Base-by-base conservation (phyloP, 2,113 vertebrate species). In the Dasyurus viverrinus region DNA sequence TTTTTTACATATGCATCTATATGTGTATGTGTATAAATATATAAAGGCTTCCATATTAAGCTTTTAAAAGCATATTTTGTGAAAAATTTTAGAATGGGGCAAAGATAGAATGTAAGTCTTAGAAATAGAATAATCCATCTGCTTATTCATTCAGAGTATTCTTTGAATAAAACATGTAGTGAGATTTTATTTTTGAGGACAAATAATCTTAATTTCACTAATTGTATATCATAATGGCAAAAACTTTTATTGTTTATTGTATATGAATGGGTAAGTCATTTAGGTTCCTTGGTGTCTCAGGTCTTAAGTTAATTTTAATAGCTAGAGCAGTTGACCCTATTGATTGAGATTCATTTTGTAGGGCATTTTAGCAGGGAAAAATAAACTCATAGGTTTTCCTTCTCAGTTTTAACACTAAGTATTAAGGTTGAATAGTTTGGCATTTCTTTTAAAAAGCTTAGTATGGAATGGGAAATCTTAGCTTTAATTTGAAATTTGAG, bases 1-100 rank as follows among this genome's bases (percentile, higher is more conserved):
- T n/a, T n/a, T 52, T 52, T 52, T 52, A 52, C 50, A 54, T 54
- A 54, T 60, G 27, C 55, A 60, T 57, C 8, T 27, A 27, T 8
- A 24, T 24, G 53, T 7, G n/a, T 93, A 30, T 94, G 36, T 90
- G 25, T 52, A 52, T 52, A 52, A 52, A 52, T 52, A 52, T 10
- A 52, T 52, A 50, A 50, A 6, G 46, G 89, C 55, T 90, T 90
- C 27, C 30, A 12, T 91, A 8, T 57, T 23, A 53, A 57, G 53
- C n/a, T 54, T 92, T 84, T 53, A 92, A 89, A 47, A 53, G n/a
- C 93, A 57, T 96, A 12, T 89, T 93, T 30, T 84, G n/a, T 76
- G 76, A 94, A 25, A 92, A 26, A 16, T 91, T 25, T 53, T n/a
- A 53, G 9, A 36, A 27, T 22, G 24, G 89, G 53, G 27, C 55